These are phyloP conservation scores for Macquaria ambigua DNA, from an alignment of 2,113 vertebrate species.

Conservation along the genomic window DNA sequence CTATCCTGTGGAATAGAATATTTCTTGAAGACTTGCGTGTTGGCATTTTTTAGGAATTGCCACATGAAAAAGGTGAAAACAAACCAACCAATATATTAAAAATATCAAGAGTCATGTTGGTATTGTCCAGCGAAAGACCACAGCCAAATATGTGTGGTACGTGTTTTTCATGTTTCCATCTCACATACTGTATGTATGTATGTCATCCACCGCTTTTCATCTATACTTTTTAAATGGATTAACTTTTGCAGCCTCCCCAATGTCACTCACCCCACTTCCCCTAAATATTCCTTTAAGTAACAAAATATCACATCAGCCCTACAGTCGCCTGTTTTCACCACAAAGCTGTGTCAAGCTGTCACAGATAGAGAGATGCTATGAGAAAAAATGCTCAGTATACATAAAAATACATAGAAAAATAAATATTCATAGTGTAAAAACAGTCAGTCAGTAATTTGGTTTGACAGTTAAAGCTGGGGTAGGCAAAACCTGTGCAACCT, in stretches of 20 bases:
- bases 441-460: too few species aligned
- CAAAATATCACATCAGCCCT: neutral
- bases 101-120: slow-evolving; percentile 16
- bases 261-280: neutral
- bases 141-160: neutral
- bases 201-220: neutral
- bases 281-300: neutral
- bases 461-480: too few species aligned
- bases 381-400: too few species aligned
- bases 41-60: neutral
- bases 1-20: neutral
- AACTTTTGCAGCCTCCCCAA: neutral
- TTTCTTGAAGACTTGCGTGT: too few species aligned
- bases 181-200: neutral
- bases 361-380: neutral
- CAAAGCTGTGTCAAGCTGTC: neutral
- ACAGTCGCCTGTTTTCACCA: neutral
- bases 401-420: too few species aligned
- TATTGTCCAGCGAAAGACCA: neutral
- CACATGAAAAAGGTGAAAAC: neutral
- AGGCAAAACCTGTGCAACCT: too few species aligned
- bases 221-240: neutral
- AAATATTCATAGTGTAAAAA: too few species aligned
- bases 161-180: slow-evolving; percentile 12
- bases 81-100: neutral